A percentile compares a stretch with the other conserved stretches of the same genome.
These are phyloP conservation scores for Prinia subflava DNA, from an alignment of 2,113 vertebrate species.

Conservation along the genomic window DNA sequence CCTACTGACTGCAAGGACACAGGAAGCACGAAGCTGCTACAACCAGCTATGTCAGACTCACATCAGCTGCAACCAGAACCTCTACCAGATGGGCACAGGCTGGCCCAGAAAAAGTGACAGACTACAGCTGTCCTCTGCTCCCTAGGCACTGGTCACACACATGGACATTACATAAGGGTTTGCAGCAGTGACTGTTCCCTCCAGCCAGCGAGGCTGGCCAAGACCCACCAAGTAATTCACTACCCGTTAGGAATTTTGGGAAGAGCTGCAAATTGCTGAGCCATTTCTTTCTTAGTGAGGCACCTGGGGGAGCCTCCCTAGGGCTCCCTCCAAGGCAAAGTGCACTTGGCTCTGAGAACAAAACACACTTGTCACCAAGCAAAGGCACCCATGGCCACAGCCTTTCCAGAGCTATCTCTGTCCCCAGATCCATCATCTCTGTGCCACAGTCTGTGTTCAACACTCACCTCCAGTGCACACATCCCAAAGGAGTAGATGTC, in stretches of 20 bases:
- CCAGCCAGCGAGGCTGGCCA: background rate
- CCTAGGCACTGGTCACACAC: background rate
- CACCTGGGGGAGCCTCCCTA: background rate
- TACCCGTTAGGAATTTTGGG: background rate
- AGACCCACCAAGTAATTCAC: background rate
- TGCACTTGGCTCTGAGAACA: background rate
- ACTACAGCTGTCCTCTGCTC: background rate
- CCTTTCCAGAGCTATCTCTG: background rate
- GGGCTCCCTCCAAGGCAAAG: background rate
- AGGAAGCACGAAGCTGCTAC: background rate
- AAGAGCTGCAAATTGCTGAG: background rate
- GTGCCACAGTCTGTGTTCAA: background rate
- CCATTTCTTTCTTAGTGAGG: background rate
- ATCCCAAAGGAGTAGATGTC: conserved; percentile 99
- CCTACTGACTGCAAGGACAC: background rate
- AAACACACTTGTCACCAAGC: background rate
- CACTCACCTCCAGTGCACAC: conserved; percentile 96
- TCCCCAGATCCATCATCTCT: background rate
- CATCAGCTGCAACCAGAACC: background rate
- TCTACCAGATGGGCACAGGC: background rate
- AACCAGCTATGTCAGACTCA: rapidly evolving
- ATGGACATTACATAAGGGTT: background rate
- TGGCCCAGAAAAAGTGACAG: background rate
- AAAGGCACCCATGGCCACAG: background rate
- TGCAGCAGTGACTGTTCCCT: background rate